Base-by-base conservation (phyloP, 2,113 vertebrate genomes). In the Ammodramus savannarum region DNA sequence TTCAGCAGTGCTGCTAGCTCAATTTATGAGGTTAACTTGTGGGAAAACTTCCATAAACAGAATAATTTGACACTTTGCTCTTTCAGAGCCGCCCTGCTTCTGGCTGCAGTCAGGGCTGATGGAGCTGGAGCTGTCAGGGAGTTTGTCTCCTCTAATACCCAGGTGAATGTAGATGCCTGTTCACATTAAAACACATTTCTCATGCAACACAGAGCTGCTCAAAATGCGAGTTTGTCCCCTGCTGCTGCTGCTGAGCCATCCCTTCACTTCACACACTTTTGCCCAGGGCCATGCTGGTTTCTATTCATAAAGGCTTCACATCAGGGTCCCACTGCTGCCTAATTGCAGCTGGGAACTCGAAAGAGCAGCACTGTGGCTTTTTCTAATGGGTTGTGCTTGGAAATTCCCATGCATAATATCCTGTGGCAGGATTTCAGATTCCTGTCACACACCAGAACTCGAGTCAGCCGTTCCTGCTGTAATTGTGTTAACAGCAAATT, bases 241-340 rank as follows among this genome's bases (percentile, higher is more conserved):
- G 93, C 82, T 93, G 90, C 81, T 87, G 66, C 74, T 85, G 69
- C 87, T 41, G 85, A 94, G 78, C 78, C 85, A 90, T 90, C 75
- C 51, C 71, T 92, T 73, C 72, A 38, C 89, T 92, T 86, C 66
- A 79, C 36, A 76, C 3, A 3, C 71, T 83, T 89, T 90, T 58
- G 92, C 96, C 90, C 87, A 79, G 54, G 82, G 95, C 87, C 96
- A 94, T 83, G 88, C 92, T 96, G 78, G 82, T 93, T 91, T 87
- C 92, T 91, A 27, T 89, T 85, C 95, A 66, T 82, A 85, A 90
- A 94, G 29, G 90, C 74, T 79, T 85, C 82, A 44, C 71, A 92
- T 80, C 78, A 49, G 92, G 85, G 90, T 94, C 88, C 90, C 75
- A 82, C 78, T 93, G 94, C 95, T 90, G 92, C 82, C 87, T 97